These are phyloP conservation scores for Tragelaphus eurycerus DNA, from an alignment of 2,797 vertebrate genomes.

Conservation along the genomic window DNA sequence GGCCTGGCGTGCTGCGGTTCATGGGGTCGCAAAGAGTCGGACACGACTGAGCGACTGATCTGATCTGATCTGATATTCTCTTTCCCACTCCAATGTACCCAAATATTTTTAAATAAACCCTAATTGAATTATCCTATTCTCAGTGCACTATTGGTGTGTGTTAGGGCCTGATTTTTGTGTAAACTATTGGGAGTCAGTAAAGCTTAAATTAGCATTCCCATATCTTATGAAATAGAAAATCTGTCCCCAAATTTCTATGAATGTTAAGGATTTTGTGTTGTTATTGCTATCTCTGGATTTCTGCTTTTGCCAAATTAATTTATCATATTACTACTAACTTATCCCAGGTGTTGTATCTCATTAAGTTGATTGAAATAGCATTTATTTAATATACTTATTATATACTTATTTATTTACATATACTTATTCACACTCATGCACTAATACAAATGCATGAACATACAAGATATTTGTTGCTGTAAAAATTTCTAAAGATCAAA, in stretches of 20 bases:
- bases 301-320: not conserved
- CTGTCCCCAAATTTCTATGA: not conserved
- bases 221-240: not conserved
- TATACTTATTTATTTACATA: not conserved
- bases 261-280: not conserved
- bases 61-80: too few species aligned
- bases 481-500: not conserved
- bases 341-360: not conserved
- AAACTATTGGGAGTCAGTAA: not conserved
- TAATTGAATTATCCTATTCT: not conserved
- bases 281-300: not conserved
- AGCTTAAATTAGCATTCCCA: not conserved
- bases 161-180: not conserved
- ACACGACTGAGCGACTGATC: too few species aligned
- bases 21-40: too few species aligned
- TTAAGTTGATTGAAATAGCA: not conserved
- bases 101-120: not conserved
- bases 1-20: too few species aligned
- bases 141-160: not conserved
- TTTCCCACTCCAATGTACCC: fast-evolving
- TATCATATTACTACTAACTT: not conserved
- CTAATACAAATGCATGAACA: too few species aligned
- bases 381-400: not conserved
- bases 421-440: not conserved
- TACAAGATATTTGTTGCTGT: not conserved